These are phyloP conservation scores for Atta colombica DNA, from an alignment of 1,140 invertebrate genomes.

Conservation along the genomic window DNA sequence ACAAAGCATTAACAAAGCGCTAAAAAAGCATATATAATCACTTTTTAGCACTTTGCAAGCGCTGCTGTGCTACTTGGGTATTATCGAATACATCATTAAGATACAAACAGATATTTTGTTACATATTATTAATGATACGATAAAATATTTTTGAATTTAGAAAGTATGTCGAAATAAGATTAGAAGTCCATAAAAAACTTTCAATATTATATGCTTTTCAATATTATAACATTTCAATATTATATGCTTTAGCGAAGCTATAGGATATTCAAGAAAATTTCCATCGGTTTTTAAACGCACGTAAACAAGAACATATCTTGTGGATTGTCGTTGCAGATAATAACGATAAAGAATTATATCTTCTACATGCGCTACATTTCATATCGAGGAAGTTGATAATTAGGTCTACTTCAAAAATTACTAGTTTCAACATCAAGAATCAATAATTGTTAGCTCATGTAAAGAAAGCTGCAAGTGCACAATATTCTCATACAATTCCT, in stretches of 20 bases:
- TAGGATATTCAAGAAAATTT: constrained; percentile 52
- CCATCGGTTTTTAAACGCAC: constrained; percentile 6
- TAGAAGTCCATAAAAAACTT: not conserved
- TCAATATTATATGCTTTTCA: not conserved
- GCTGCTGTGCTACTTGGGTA: too few relatives aligned
- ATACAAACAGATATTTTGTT: constrained; percentile 10
- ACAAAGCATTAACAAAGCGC: too few relatives aligned
- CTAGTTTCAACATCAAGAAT: not conserved
- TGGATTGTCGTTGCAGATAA: not conserved
- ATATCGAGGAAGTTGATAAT: constrained; percentile 11
- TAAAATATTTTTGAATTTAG: not conserved
- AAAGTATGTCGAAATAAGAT: constrained; percentile 4
- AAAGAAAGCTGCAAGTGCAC: not conserved
- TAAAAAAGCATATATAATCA: too few relatives aligned
- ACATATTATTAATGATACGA: not conserved
- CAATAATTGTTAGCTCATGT: not conserved
- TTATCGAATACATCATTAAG: not conserved
- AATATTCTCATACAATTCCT: not conserved
- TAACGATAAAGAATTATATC: constrained; percentile 52
- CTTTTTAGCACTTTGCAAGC: too few relatives aligned
- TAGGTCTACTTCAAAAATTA: constrained; percentile 15
- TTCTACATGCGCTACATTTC: not conserved
- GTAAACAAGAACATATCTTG: not conserved
- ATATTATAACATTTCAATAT: not conserved
- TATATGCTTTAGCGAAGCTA: constrained; percentile 4